Percentiles rank a stretch among this genome's conserved stretches.
Conservation (phyloP, 2,888 invertebrate species). For the Willowsia nigromaculata region DNA sequence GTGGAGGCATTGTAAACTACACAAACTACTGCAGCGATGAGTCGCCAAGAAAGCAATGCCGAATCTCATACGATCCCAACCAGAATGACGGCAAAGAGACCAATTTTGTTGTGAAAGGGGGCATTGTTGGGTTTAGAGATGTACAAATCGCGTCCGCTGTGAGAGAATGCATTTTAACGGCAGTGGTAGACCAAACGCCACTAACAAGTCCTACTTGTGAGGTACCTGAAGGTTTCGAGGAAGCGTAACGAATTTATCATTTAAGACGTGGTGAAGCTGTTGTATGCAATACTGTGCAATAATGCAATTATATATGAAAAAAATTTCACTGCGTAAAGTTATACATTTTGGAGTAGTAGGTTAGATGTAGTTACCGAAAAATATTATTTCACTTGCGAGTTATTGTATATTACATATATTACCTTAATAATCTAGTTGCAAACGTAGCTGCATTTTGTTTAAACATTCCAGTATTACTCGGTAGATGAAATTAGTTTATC, state of each 20-base stretch:
- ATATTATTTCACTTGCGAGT: neutral
- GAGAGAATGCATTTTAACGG: constrained; percentile 48
- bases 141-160: constrained; percentile 62
- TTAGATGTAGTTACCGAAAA: neutral
- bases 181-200: constrained; percentile 51
- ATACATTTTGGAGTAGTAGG: too few relatives aligned
- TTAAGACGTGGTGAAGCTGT: neutral
- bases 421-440: neutral
- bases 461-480: constrained; percentile 57
- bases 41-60: constrained; percentile 44
- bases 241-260: constrained; percentile 12
- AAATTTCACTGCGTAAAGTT: too few relatives aligned
- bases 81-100: constrained; percentile 49
- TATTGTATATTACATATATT: neutral
- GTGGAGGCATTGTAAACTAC: constrained; percentile 85
- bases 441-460: neutral
- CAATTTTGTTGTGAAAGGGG: constrained; percentile 74
- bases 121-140: constrained; percentile 74
- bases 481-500: neutral
- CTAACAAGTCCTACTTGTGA: constrained; percentile 56
- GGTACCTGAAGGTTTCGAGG: constrained; percentile 58
- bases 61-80: constrained; percentile 59
- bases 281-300: constrained; percentile 39
- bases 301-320: constrained; percentile 7
- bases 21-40: constrained; percentile 41